Evolutionary conservation across 2,797 vertebrate species (phyloP).

Genomic region (Hafferia zeledoni): DNA sequence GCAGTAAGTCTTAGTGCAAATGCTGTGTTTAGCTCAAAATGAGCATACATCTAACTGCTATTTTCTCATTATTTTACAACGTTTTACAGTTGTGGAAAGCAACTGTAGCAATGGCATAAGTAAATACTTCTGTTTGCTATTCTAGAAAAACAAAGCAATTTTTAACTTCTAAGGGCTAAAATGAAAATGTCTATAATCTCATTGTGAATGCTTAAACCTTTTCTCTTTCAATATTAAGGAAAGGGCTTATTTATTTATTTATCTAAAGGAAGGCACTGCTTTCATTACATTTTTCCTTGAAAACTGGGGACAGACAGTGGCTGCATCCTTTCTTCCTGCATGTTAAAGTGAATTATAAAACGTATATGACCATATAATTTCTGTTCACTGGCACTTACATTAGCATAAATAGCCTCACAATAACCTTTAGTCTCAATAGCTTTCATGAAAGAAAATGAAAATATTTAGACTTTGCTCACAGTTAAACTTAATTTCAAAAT

Average conservation of each 20-base stretch:
- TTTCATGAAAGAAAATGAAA: not conserved
- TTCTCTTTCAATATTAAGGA: not conserved
- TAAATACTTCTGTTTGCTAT: not conserved
- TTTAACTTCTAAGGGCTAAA: not conserved
- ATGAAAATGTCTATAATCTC: not conserved
- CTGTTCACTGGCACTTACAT: not conserved
- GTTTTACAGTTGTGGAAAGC: not conserved
- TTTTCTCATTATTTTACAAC: not conserved
- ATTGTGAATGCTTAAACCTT: not conserved
- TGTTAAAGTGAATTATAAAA: not conserved
- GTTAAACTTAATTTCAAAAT: not conserved
- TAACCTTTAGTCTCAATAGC: not conserved
- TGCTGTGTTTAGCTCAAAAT: not conserved
- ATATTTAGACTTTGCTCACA: not conserved
- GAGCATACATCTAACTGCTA: not conserved
- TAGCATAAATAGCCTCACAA: not conserved
- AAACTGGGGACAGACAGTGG: accelerated
- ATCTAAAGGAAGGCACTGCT: not conserved
- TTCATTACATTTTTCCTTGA: not conserved
- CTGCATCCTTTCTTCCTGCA: not conserved
- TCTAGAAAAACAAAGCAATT: not conserved
- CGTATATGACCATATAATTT: not conserved
- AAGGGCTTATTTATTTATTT: not conserved
- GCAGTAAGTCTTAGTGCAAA: not conserved
- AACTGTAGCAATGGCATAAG: not conserved